phyloP scores from a whole-genome alignment of 2,888 invertebrate species.

The Temnothorax unifasciatus region DNA sequence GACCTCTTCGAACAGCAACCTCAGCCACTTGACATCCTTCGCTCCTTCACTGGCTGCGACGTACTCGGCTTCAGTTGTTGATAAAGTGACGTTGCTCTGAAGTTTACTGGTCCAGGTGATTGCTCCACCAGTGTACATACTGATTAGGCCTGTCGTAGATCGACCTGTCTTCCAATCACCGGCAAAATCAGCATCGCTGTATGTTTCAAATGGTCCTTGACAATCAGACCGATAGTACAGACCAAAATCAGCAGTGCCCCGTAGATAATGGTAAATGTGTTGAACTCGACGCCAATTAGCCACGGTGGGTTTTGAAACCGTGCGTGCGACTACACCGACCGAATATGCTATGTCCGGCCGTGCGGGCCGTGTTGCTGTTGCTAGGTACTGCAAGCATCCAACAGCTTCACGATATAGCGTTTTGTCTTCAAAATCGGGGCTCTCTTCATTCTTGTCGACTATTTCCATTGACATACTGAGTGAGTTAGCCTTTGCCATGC shows the following conservation, averaged over 20 bases:
- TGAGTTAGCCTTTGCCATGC: background rate
- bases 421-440: background rate
- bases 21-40: background rate
- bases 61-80: background rate
- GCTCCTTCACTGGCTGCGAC: conserved; percentile 12
- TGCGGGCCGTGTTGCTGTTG: background rate
- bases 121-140: background rate
- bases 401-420: background rate
- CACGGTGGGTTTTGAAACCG: background rate
- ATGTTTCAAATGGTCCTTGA: background rate
- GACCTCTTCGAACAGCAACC: background rate
- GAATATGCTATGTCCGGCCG: background rate
- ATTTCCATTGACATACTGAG: too few relatives aligned
- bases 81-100: background rate
- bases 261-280: background rate
- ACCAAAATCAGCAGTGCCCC: background rate
- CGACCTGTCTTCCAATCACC: background rate
- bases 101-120: background rate
- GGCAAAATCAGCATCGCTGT: background rate
- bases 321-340: background rate
- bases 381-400: background rate
- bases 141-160: background rate
- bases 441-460: background rate
- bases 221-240: background rate
- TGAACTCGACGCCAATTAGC: background rate